Evolutionary conservation across 2,797 vertebrate species (phyloP), one percentile per base, ranked within the genome.

Genomic region (Sebastes kiyomatsui): DNA sequence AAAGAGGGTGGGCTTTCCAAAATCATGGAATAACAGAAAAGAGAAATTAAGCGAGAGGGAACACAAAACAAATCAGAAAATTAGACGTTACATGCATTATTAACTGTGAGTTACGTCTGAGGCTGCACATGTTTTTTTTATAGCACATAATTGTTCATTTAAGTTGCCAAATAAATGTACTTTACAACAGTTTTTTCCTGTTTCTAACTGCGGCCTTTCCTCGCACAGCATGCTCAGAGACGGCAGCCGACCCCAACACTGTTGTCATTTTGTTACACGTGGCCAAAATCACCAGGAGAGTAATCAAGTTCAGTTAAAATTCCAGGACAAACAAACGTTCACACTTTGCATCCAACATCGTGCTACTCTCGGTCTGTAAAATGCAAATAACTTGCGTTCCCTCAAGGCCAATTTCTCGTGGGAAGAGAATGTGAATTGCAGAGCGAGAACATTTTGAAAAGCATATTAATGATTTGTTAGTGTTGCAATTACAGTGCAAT

Each of bases 311-410:
- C 70, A 78, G 79, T 74, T 71, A 80, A 85, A 85, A 87, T 74
- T 90, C 89, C 91, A 90, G 79, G 30, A 77, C 72, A 90, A 91
- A 90, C 78, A 88, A 86, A 87, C 56, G 42, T 75, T 87, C 82
- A 71, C 76, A 82, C 77, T 83, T 80, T 75, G 69, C 78, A 72
- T 87, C 79, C 77, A 86, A 77, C 49, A 77, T 62, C 3, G 8
- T 54, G 72, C 80, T 86, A 62, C 74, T 67, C 72, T 79, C 74
- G 61, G 85, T 71, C 75, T 80, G 67, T 81, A 77, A 87, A 82
- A 84, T 77, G 67, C 75, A 87, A 89, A 91, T 80, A 83, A 30
- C 33, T 54, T 23, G 32, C 22, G 25, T 64, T 77, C 59, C 42
- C 62, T 73, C 72, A 20, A 3, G 38, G 79, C 67, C 80, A 67